Base-by-base conservation (phyloP, 2,888 invertebrate genomes). In the Theodoxus fluviatilis region DNA sequence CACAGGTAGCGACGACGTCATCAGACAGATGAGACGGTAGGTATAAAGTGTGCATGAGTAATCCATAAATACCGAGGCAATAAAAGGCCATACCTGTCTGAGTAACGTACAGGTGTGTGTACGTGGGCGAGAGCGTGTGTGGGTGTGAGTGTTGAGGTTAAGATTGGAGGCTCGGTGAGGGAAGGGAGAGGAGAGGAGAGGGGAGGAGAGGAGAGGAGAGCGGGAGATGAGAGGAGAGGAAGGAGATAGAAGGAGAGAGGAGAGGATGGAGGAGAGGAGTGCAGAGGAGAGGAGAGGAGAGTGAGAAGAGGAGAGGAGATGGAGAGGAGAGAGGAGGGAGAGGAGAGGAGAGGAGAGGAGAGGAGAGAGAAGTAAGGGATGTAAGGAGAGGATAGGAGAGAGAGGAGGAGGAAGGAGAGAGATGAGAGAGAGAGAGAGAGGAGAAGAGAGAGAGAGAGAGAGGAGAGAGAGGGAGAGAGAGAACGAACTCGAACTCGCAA, bases 321-420 rank as follows among this genome's bases (percentile, higher is more conserved):
- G 64, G 49, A 37, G 38, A 52, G 18, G 49, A 18, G n/a, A 31
- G n/a, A 64, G 49, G n/a, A 40, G 52, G 49, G 33, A 31, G 47
- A 52, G 49, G 37, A 38, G 38, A 28, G 52, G 31, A 38, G 28
- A 33, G 49, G 33, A 40, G n/a, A 12, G 2, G 43, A 43, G 43
- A 31, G 37, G 33, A 3, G 47, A 22, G n/a, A 2, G 25, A 25
- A 33, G 1, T 12, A 59, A 43, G 57, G 31, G 31, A n/a, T 12
- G 12, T 35, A 25, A 28, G 37, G 25, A 38, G 18, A 25, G n/a
- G 35, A 18, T 3, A 37, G 37, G 35, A 18, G 3, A 37, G n/a
- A 25, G 4, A 59, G 18, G 38, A 68, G 40, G 33, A 12, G 47
- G 47, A 63, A 33, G 49, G 61, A 63, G 49, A 37, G 33, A 47